Evolutionary conservation across 2,797 vertebrate species (phyloP), one percentile per base, ranked within the genome.

Genomic region (Petrocephalus schoutedeni): DNA sequence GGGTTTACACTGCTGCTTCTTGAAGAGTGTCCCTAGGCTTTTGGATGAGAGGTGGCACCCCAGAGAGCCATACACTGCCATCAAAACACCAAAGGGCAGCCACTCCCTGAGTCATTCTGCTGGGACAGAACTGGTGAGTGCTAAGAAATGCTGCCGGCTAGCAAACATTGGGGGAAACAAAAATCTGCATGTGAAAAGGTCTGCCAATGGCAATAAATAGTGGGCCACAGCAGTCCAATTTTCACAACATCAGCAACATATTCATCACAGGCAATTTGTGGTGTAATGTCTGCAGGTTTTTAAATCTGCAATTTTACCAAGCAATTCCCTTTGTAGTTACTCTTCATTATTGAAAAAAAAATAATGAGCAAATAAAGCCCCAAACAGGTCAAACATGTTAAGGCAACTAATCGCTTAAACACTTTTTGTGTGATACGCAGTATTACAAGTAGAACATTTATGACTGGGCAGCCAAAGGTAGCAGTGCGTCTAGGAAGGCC

Each of bases 1-100:
- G 77, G 91, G 89, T 91, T 88, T 89, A 45, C 61, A 91, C 91
- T 90, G 54, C 85, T 89, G 90, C 88, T 90, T 92, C 89, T 90
- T 90, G 89, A 85, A 56, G 87, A 61, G 88, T 90, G 87, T 93
- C 85, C 51, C 84, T 64, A 23, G 51, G 85, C 54, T 14, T 58
- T 6, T 23, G 32, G 4, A 58, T 57, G 53, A 58, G 84, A 54
- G 86, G 59, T 87, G 90, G 87, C 92, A 92, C 91, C 91, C 87
- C 36, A 92, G 91, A 91, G n/a, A 74, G n/a, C 51, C 61, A 77
- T 32, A 86, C 51, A 86, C 74, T 41, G 16, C 14, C 80, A 88
- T 58, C 59, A 71, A 53, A 57, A 86, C 53, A 56, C 8, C 12
- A 56, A 86, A 53, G 16, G 12, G 21, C 61, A 45, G 84, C 83